phyloP scores from a whole-genome alignment of 2,888 invertebrate species.

The Dusona sp. region DNA sequence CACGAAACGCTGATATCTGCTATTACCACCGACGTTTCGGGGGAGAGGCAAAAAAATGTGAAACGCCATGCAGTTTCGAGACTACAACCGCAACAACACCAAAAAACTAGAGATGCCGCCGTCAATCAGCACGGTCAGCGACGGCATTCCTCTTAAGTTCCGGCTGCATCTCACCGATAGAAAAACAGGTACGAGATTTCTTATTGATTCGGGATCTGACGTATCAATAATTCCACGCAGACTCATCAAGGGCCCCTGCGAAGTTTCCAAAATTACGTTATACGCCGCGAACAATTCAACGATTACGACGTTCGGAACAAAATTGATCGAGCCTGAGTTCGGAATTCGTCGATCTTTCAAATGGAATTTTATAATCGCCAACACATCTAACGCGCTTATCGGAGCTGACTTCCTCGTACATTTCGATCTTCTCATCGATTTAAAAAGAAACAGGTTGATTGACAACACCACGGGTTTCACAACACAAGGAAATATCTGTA shows the following conservation, averaged over 20 bases:
- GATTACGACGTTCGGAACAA: conserved; percentile 58
- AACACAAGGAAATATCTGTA: not conserved
- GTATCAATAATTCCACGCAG: conserved; percentile 39
- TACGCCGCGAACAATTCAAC: conserved; percentile 56
- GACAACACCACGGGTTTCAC: conserved; percentile 31
- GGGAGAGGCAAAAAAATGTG: conserved; percentile 34
- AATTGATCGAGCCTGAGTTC: conserved; percentile 39
- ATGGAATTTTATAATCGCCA: conserved; percentile 64
- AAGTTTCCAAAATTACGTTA: not conserved
- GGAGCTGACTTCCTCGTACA: conserved; percentile 65
- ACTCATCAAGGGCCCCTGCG: not conserved
- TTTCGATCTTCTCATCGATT: conserved; percentile 60
- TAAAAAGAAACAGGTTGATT: conserved; percentile 34
- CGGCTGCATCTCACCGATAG: conserved; percentile 63
- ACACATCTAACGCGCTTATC: conserved; percentile 50
- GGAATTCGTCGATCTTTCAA: conserved; percentile 51
- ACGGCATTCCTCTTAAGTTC: conserved; percentile 23
- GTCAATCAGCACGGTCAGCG: conserved; percentile 39
- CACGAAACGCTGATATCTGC: not conserved
- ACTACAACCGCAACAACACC: not conserved
- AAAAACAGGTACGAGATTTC: conserved; percentile 46
- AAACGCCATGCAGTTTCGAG: conserved; percentile 18
- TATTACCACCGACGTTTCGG: conserved; percentile 44
- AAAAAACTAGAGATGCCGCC: conserved; percentile 37
- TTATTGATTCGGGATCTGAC: conserved; percentile 67